phyloP scores from a whole-genome alignment of 2,888 invertebrate species.

The Mimas tiliae region DNA sequence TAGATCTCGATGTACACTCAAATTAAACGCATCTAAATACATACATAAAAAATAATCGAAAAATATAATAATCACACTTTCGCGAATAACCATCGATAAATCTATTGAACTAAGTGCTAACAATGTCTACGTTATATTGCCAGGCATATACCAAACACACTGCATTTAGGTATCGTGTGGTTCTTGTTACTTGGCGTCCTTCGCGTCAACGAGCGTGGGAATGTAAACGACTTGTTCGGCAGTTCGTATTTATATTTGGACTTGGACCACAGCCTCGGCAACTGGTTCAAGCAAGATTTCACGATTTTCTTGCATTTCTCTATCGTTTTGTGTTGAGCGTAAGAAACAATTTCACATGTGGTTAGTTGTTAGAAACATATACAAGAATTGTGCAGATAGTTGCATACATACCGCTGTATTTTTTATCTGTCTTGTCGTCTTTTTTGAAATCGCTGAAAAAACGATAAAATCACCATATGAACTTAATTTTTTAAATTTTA shows the following conservation, averaged over 20 bases:
- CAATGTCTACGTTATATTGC: conserved; percentile 27
- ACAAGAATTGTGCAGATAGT: neutral
- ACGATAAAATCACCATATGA: too few relatives aligned
- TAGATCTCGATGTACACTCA: conserved; percentile 18
- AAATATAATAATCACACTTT: conserved; percentile 2
- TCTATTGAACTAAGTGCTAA: conserved; percentile 18
- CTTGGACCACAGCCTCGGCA: conserved; percentile 75
- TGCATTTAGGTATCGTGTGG: conserved; percentile 80
- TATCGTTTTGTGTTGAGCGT: conserved; percentile 41
- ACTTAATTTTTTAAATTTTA: too few relatives aligned
- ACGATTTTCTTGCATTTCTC: conserved; percentile 78
- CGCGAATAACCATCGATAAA: conserved; percentile 40
- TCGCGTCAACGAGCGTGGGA: conserved; percentile 67
- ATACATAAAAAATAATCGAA: conserved; percentile 28
- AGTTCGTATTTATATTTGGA: conserved; percentile 69
- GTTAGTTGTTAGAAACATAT: conserved; percentile 24
- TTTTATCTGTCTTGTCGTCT: conserved; percentile 68
- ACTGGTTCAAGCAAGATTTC: conserved; percentile 73
- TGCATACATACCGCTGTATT: conserved; percentile 68
- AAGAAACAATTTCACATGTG: conserved; percentile 30
- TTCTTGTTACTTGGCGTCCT: conserved; percentile 69
- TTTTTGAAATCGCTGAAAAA: conserved; percentile 66
- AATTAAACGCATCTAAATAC: conserved; percentile 32
- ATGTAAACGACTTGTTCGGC: conserved; percentile 70
- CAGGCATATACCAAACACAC: conserved; percentile 57